Base-by-base conservation (phyloP, 2,888 invertebrate species). In the Mamestra brassicae region DNA sequence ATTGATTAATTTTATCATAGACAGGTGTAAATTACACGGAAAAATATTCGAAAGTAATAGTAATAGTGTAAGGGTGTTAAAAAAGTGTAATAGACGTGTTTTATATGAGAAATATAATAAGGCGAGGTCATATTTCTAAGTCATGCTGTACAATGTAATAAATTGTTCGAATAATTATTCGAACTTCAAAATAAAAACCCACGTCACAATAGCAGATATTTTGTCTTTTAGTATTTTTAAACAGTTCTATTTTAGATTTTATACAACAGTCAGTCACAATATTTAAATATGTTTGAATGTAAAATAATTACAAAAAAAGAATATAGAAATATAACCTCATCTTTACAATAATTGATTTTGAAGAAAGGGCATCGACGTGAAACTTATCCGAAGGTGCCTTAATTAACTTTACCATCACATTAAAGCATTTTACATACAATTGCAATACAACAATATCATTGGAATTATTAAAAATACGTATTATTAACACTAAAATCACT, bases 351-450 rank as follows among this genome's bases (percentile, higher is more conserved):
- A 71, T 73, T 68, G 80, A 68, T 65, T 47, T 74, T 79, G 84
- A 85, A 85, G 76, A 80, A 83, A 78, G 75, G 75, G 76, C 68
- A 75, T 71, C 70, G 71, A 85, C 57, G 81, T 85, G 87, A 84
- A 75, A 81, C 76, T 62, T 85, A 80, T 85, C 57, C 63, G 60
- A 81, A 84, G 72, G 83, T 87, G 84, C 81, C 83, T 84, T 86
- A 87, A 76, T 83, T 76, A 80, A 80, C 47, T 74, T 82, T 79
- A 85, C 78, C 81, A 90, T 89, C 89, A 91, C 90, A 89, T 88
- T 86, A 81, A 90, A 90, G 89, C 90, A 87, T 87, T 85, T 85
- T 85, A 83, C 86, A 83, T 84, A 85, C 66, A 87, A 81, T 86
- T 85, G 85, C 84, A 87, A 84, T 85, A 81, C 83, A 86, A 87